Evolutionary conservation across 2,888 invertebrate genomes (phyloP), one percentile per base, ranked within the genome.

Genomic region (Leistus spinibarbis): DNA sequence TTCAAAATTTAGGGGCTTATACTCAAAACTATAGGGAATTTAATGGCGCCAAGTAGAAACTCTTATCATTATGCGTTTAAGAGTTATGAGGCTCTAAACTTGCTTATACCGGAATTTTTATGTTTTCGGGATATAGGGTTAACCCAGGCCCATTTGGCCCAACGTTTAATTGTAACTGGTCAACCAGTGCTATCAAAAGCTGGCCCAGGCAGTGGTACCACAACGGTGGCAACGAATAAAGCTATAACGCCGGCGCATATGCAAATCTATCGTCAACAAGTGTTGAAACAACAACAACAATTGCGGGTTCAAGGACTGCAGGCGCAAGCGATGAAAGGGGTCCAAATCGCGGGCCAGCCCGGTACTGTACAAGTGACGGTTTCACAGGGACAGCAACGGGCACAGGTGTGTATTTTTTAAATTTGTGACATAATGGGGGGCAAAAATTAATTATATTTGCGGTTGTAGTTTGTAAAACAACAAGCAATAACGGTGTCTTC

Each of bases 241-340:
- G 85, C 87, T 3, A 82, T 90, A 20, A 88, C 87, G 20, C 86
- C 86, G 2, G 88, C 88, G 0, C 90, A 90, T 78, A 79, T 90
- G 71, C 90, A 91, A 80, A 87, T 91, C 80, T 90, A 91, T 79
- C 87, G 91, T n/a, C 92, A 91, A 81, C 90, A 90, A 80, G 82
- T 76, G 20, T 54, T 54, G 20, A 68, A 56, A 17, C 66, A 76
- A 83, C 84, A 2, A 79, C 82, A 7, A 79, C 77, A 60, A 84
- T 76, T 19, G 19, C 1, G 19, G 22, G 17, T 20, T 82, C 79
- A 85, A 69, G 78, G 85, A n/a, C 78, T 85, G 66, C 85, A 85
- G 77, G 78, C 83, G 2, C 84, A 0, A 84, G 84, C 53, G 81
- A 76, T 77, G 13, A 76, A 73, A 60, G 68, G 67, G 10, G 72